phyloP scores from a whole-genome alignment of 2,888 invertebrate genomes.

The Zonitis immaculata region DNA sequence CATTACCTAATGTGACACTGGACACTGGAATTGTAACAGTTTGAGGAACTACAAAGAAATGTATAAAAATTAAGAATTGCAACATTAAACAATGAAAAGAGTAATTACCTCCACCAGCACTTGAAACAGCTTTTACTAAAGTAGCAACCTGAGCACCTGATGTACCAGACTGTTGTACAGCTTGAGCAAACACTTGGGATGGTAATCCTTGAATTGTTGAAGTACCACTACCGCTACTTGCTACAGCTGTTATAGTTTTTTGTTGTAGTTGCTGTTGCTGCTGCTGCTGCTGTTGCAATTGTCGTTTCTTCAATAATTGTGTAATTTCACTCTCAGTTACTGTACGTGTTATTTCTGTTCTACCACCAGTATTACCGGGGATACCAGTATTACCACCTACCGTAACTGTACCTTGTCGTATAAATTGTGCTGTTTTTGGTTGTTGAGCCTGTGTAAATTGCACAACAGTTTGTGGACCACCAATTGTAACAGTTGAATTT shows the following conservation, averaged over 20 bases:
- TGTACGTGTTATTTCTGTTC: conserved; percentile 44
- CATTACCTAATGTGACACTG: conserved; percentile 49
- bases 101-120: conserved; percentile 39
- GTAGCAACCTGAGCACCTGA: conserved; percentile 58
- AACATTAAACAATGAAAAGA: conserved; percentile 2
- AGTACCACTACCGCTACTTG: conserved; percentile 33
- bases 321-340: conserved; percentile 54
- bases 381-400: conserved; percentile 10
- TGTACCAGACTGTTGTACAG: conserved; percentile 52
- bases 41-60: conserved; percentile 38
- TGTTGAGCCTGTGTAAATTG: conserved; percentile 46
- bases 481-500: conserved; percentile 43
- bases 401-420: conserved; percentile 42
- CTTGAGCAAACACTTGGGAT: conserved; percentile 44
- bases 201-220: conserved; percentile 42
- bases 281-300: conserved; percentile 38
- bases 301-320: conserved; percentile 50
- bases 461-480: conserved; percentile 40
- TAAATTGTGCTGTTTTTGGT: conserved; percentile 37
- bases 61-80: neutral
- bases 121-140: conserved; percentile 58
- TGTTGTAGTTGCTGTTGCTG: conserved; percentile 40
- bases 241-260: conserved; percentile 35
- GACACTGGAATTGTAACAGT: conserved; percentile 54
- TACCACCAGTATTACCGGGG: conserved; percentile 40